A percentile compares a stretch with the other conserved stretches of the same genome.
Evolutionary conservation across 2,797 vertebrate genomes (phyloP).

Genomic region (Chaetodon trifasciatus): DNA sequence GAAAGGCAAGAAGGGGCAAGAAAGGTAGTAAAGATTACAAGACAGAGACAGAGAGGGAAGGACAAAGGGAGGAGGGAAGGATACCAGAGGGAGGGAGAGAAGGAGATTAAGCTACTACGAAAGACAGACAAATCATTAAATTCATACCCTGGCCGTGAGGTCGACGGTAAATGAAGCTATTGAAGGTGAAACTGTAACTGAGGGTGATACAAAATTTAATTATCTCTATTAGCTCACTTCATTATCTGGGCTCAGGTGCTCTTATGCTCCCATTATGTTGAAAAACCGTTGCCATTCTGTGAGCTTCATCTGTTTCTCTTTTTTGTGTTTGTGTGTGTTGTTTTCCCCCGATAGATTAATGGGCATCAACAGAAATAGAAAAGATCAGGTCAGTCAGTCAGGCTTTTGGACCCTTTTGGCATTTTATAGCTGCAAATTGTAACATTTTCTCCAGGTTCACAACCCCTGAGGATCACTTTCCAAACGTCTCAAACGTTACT

Average conservation of each 20-base stretch:
- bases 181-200: slow-evolving; percentile 65
- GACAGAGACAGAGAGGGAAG: slow-evolving; percentile 20
- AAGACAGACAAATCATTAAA: slow-evolving; percentile 64
- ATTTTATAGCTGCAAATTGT: neutral
- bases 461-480: neutral
- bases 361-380: slow-evolving; percentile 7
- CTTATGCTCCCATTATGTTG: slow-evolving; percentile 49
- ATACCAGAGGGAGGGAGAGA: slow-evolving; percentile 27
- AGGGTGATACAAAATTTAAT: slow-evolving; percentile 66
- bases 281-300: slow-evolving; percentile 17
- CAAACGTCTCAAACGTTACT: neutral
- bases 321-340: neutral
- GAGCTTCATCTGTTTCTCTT: neutral
- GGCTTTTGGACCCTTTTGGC: neutral
- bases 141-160: slow-evolving; percentile 47
- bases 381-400: slow-evolving; percentile 15
- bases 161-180: slow-evolving; percentile 55
- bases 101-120: slow-evolving; percentile 49
- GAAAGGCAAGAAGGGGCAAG: neutral
- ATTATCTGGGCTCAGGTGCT: slow-evolving; percentile 64
- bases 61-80: slow-evolving; percentile 42
- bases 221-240: slow-evolving; percentile 69
- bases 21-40: slow-evolving; percentile 14
- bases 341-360: slow-evolving; percentile 15
- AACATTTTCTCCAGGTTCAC: neutral